phyloP scores from a whole-genome alignment of 30 jellyfish, hydroid and myxozoan species.

The Aurelia sp. region DNA sequence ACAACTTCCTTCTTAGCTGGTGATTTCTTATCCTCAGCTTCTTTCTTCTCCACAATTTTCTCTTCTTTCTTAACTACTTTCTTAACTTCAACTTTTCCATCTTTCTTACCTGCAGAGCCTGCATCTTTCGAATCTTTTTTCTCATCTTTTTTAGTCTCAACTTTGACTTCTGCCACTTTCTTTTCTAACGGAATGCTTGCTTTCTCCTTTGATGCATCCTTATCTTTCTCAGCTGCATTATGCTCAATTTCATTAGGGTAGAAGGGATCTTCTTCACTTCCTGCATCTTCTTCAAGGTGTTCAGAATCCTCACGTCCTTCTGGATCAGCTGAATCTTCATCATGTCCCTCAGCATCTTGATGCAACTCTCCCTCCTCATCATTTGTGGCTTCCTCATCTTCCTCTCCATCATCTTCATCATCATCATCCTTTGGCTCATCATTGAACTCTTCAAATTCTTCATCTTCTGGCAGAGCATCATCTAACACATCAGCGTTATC shows the following conservation, averaged over 20 bases:
- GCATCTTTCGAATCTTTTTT: too few species aligned
- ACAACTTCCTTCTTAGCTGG: too few species aligned
- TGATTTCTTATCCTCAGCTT: background rate
- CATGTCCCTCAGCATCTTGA: too few species aligned
- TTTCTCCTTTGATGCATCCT: background rate
- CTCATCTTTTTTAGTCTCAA: too few species aligned
- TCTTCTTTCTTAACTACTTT: background rate
- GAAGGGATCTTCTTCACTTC: background rate
- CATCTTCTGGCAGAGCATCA: slow-evolving; percentile 56
- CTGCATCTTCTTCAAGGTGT: slow-evolving; percentile 24
- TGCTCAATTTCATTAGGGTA: too few species aligned
- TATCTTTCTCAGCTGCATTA: slow-evolving; percentile 1
- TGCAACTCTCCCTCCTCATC: slow-evolving; percentile 21
- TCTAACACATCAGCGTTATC: slow-evolving; percentile 1
- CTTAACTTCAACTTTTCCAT: background rate
- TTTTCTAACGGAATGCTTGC: too few species aligned
- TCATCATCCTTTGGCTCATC: background rate
- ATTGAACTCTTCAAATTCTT: slow-evolving; percentile 32
- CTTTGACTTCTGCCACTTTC: too few species aligned
- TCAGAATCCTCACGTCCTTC: background rate
- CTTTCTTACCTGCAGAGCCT: background rate
- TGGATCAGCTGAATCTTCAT: too few species aligned
- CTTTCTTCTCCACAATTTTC: background rate
- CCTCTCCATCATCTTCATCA: too few species aligned
- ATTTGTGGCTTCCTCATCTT: slow-evolving; percentile 9